Evolutionary conservation across 53 echinoderm and acorn worm genomes (phyloP).

Genomic region (Henricia sp.): DNA sequence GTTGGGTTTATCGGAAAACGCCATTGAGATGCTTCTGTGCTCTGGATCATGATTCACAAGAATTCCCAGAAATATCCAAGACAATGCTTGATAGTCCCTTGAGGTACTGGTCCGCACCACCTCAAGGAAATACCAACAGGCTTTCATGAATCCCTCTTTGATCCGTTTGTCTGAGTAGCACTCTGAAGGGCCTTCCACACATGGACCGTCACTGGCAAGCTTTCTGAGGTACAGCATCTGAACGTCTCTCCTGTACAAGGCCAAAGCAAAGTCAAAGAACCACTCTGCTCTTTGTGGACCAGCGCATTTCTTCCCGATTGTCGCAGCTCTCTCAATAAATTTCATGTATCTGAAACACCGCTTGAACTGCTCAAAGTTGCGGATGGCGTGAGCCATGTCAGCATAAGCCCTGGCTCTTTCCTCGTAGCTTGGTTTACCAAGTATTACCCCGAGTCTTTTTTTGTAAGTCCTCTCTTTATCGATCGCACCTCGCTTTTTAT

Average conservation of each 20-base stretch:
- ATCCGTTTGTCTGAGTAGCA: constrained; percentile 49
- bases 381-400: constrained; percentile 72
- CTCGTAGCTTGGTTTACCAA: constrained; percentile 30
- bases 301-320: constrained; percentile 63
- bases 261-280: constrained; percentile 87
- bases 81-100: constrained; percentile 50
- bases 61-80: constrained; percentile 80
- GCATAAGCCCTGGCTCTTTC: constrained; percentile 76
- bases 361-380: constrained; percentile 81
- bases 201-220: neutral
- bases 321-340: constrained; percentile 73
- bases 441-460: constrained; percentile 25
- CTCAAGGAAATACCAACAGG: constrained; percentile 64
- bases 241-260: constrained; percentile 75
- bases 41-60: constrained; percentile 64
- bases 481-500: neutral
- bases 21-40: constrained; percentile 26
- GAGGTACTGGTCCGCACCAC: constrained; percentile 42
- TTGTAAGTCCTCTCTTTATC: constrained; percentile 17
- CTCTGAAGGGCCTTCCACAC: neutral
- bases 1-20: constrained; percentile 24
- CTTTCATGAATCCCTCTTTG: constrained; percentile 60
- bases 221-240: constrained; percentile 78
- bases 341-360: constrained; percentile 78
- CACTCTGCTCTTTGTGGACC: constrained; percentile 71